Base-by-base conservation (phyloP, 2,888 invertebrate genomes). In the Ceraclea dissimilis region DNA sequence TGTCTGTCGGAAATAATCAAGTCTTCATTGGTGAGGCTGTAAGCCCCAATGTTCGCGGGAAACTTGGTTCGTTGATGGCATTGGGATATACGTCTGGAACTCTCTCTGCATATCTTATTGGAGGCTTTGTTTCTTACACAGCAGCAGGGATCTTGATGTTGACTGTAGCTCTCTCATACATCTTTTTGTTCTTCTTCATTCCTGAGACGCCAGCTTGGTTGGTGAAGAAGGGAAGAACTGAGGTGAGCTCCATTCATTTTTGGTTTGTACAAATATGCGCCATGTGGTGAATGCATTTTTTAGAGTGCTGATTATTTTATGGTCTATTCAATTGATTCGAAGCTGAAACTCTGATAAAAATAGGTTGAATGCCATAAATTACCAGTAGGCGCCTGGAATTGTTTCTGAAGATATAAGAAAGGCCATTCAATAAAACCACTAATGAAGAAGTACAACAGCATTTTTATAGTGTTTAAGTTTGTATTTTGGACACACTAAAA, bases 191-290 rank as follows among this genome's bases (percentile, higher is more conserved):
- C 13, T 1, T 55, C 10, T 48, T 52, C 19, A 44, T 54, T 10
- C 60, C 60, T 0, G 60, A 60, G 31, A 53, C 60, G 1, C 60
- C 60, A 6, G 52, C 49, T 1, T 55, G 52, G 49, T 49, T 55
- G 1, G 49, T 58, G 11, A 57, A 49, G n/a, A 33, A 49, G 2
- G 60, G 58, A 6, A 58, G 56, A 51, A 17, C 39, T 16, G 43
- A 55, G 49, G 60, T 60, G 51, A 43, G 20, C 17, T 17, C 21
- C 8, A 26, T 47, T 17, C n/a, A 16, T n/a, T n/a, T n/a, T n/a
- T n/a, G 8, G 10, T 44, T 44, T 8, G 16, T 44, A 6, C 16
- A 6, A 44, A n/a, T n/a, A n/a, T n/a, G n/a, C n/a, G n/a, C n/a
- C n/a, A n/a, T n/a, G n/a, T n/a, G n/a, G n/a, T n/a, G n/a, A n/a